Percentiles rank a stretch among this genome's conserved stretches.
Conservation (phyloP, 1,140 invertebrate species). For the Charaxes varanes region DNA sequence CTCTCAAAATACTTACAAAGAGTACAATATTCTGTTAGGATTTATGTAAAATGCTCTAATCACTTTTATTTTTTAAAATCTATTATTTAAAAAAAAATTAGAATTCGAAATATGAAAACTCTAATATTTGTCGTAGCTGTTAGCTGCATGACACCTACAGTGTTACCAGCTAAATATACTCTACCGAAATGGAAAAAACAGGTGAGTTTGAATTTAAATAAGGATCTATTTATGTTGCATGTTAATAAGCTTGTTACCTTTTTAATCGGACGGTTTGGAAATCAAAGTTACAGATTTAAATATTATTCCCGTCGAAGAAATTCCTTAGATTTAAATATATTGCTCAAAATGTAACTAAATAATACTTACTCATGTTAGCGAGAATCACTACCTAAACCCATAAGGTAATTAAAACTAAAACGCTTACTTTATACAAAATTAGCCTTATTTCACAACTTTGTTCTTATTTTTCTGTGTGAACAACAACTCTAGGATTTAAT, state of each 20-base stretch:
- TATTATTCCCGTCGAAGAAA: no score
- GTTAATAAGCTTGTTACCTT: neutral
- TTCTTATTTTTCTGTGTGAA: no score
- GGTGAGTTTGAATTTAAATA: slow-evolving; percentile 57
- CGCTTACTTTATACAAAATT: no score
- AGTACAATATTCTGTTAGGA: neutral
- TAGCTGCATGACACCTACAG: slow-evolving; percentile 39
- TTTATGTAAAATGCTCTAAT: neutral
- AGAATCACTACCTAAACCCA: no score
- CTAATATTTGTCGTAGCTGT: slow-evolving; percentile 34
- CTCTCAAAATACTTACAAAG: slow-evolving; percentile 4
- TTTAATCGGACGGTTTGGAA: neutral
- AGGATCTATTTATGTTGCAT: neutral
- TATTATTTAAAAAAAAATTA: slow-evolving; percentile 13
- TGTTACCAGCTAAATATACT: slow-evolving; percentile 73
- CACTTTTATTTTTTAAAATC: slow-evolving; percentile 3
- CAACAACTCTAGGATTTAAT: no score
- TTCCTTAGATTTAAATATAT: no score
- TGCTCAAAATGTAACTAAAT: no score
- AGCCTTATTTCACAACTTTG: no score
- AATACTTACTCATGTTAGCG: no score
- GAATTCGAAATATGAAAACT: slow-evolving; percentile 44
- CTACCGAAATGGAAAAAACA: slow-evolving; percentile 89
- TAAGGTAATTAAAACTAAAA: no score
- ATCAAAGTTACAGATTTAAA: neutral